Conservation (phyloP, 2,888 invertebrate genomes). For the Apodemia mormo region DNA sequence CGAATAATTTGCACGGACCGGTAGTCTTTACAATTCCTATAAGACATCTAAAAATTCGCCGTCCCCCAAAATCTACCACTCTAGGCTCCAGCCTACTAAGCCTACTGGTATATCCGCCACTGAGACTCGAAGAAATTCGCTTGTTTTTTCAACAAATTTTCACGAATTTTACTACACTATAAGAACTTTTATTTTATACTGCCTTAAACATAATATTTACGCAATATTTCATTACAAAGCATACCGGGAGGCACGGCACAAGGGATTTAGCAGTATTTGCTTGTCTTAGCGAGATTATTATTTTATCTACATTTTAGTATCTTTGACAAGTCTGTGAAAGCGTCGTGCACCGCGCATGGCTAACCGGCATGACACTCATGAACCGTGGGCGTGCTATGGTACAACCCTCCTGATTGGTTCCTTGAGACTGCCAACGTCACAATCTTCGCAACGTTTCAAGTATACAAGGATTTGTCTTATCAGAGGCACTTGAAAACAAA, state of each 20-base stretch:
- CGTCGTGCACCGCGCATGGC: conserved; percentile 47
- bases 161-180: too few relatives aligned
- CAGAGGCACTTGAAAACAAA: conserved; percentile 35
- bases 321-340: conserved; percentile 49
- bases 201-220: background rate
- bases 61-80: too few relatives aligned
- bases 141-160: too few relatives aligned
- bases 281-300: conserved; percentile 47
- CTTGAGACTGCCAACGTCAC: conserved; percentile 25
- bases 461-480: conserved; percentile 46
- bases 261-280: conserved; percentile 52
- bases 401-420: conserved; percentile 51
- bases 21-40: too few relatives aligned
- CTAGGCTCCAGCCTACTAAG: too few relatives aligned
- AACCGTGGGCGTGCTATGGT: conserved; percentile 61
- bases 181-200: background rate
- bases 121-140: too few relatives aligned
- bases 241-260: conserved; percentile 55
- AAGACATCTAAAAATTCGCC: too few relatives aligned
- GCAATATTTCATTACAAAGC: background rate
- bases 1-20: too few relatives aligned
- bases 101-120: too few relatives aligned
- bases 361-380: conserved; percentile 62
- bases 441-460: conserved; percentile 31
- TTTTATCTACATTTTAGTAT: conserved; percentile 35